Percentiles rank a stretch among this genome's conserved stretches.
phyloP scores from a whole-genome alignment of 1,140 invertebrate genomes.

The Coptotermes formosanus region DNA sequence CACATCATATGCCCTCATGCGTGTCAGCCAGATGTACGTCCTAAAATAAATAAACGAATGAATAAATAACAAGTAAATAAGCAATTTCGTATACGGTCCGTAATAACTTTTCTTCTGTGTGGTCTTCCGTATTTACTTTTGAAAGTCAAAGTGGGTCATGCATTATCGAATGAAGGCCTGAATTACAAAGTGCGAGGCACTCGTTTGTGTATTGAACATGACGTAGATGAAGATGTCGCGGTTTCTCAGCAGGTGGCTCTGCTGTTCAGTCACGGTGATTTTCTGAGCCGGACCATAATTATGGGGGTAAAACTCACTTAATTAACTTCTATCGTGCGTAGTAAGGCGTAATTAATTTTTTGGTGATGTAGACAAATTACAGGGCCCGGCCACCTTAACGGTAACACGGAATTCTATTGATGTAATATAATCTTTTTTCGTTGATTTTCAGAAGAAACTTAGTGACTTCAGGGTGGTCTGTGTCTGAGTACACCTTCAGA shows the following conservation, averaged over 20 bases:
- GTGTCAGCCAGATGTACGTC: too few relatives aligned
- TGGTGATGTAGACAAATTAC: neutral
- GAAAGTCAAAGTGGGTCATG: neutral
- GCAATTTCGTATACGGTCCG: too few relatives aligned
- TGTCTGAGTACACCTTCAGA: neutral
- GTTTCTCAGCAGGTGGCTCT: conserved; percentile 1
- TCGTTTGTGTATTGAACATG: neutral
- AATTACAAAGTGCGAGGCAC: neutral
- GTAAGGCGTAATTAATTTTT: neutral
- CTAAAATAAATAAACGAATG: too few relatives aligned
- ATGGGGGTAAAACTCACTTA: neutral
- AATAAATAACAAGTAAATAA: too few relatives aligned
- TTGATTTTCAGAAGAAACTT: neutral
- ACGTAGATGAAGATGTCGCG: neutral
- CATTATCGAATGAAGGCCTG: neutral
- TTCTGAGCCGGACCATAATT: neutral
- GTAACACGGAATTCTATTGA: conserved; percentile 7
- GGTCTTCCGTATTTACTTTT: too few relatives aligned
- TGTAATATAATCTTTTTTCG: neutral
- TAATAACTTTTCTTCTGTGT: too few relatives aligned
- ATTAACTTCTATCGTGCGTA: neutral
- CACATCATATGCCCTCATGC: too few relatives aligned
- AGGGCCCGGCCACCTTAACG: neutral
- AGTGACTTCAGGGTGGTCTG: neutral
- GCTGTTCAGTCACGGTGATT: neutral